Evolutionary conservation across 2,888 invertebrate species (phyloP).

Genomic region (Lithophane semibrunnea): DNA sequence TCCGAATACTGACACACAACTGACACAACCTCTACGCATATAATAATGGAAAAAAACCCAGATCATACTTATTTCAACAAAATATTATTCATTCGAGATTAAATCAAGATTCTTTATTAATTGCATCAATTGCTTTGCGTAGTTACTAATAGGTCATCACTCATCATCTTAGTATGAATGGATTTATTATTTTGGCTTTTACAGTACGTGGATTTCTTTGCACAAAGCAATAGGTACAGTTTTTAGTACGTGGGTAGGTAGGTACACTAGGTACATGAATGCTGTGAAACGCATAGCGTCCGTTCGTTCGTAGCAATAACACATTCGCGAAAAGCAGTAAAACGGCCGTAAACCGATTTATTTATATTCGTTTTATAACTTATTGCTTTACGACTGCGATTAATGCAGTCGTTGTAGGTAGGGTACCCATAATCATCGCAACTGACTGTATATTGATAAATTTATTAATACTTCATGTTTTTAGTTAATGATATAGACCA

Average conservation of each 20-base stretch:
- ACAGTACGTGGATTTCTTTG: constrained; percentile 5
- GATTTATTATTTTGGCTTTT: background rate
- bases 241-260: constrained; percentile 38
- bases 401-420: constrained; percentile 79
- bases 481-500: background rate
- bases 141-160: background rate
- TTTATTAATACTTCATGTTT: constrained; percentile 64
- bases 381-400: constrained; percentile 84
- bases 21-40: background rate
- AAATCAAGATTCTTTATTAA: background rate
- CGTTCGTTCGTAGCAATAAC: constrained; percentile 79
- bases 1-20: background rate
- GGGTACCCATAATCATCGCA: constrained; percentile 73
- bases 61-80: background rate
- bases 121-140: background rate
- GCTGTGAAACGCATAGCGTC: constrained; percentile 69
- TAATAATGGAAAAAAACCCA: too few species aligned
- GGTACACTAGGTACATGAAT: constrained; percentile 21
- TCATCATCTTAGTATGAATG: background rate
- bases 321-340: constrained; percentile 83
- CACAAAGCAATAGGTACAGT: constrained; percentile 39
- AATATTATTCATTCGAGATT: background rate
- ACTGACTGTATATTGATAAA: constrained; percentile 70
- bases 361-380: constrained; percentile 85
- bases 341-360: constrained; percentile 83